Evolutionary conservation across 1,140 invertebrate species (phyloP).

Genomic region (Drosophila teissieri): DNA sequence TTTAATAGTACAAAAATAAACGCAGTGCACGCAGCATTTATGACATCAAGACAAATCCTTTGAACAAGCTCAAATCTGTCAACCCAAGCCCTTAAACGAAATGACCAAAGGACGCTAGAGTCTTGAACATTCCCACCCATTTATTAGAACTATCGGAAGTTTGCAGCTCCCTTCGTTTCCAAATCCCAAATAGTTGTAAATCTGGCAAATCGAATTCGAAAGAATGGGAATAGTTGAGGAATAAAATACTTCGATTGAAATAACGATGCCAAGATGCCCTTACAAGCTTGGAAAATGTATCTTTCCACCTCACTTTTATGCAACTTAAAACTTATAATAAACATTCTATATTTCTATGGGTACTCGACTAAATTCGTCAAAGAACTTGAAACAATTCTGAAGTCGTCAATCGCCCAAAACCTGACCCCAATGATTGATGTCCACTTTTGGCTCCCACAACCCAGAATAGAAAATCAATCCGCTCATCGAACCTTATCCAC

Average conservation of each 20-base stretch:
- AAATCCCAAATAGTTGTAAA: conserved; percentile 8
- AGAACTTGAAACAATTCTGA: background rate
- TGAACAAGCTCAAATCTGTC: conserved; percentile 20
- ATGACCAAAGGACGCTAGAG: background rate
- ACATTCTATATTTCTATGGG: background rate
- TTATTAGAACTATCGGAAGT: conserved; percentile 9
- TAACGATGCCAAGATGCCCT: background rate
- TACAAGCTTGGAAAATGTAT: background rate
- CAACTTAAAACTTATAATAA: background rate
- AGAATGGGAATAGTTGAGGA: background rate
- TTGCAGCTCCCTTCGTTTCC: background rate
- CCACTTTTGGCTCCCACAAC: background rate
- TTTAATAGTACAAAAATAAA: background rate
- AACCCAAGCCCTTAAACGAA: background rate
- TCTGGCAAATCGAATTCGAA: conserved; percentile 2
- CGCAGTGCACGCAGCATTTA: conserved; percentile 7
- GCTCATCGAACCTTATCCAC: conserved; percentile 36
- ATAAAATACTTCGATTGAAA: background rate
- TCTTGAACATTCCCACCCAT: conserved; percentile 1
- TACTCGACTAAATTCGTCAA: background rate
- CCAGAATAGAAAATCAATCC: conserved; percentile 16
- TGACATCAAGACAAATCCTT: conserved; percentile 15
- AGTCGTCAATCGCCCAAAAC: background rate
- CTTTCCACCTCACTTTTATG: no score
- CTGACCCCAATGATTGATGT: conserved; percentile 21